phyloP scores from a whole-genome alignment of 1,140 invertebrate genomes.

The Chironomus tepperi region DNA sequence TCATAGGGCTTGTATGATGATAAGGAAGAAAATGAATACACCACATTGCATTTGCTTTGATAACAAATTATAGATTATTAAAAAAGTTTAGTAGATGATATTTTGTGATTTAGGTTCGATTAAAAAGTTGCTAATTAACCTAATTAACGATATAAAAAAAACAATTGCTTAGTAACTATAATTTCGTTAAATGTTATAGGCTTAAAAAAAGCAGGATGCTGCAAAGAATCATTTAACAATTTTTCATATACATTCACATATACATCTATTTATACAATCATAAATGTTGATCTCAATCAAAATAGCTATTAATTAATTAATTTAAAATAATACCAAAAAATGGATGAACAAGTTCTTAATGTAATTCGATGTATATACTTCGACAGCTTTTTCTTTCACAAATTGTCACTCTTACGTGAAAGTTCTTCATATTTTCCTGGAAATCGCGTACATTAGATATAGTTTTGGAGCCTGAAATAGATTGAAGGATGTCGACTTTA shows the following conservation, averaged over 20 bases:
- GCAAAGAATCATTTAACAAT: neutral
- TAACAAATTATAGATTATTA: too few relatives aligned
- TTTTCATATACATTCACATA: neutral
- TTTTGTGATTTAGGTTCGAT: too few relatives aligned
- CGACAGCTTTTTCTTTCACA: neutral
- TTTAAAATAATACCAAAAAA: neutral
- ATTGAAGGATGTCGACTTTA: too few relatives aligned
- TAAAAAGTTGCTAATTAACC: too few relatives aligned
- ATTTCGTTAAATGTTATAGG: neutral
- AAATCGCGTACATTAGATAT: too few relatives aligned
- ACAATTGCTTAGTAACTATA: neutral
- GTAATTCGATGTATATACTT: constrained; percentile 9
- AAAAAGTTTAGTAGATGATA: too few relatives aligned
- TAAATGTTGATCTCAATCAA: neutral
- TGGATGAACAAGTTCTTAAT: neutral
- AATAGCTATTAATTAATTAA: neutral
- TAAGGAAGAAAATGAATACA: too few relatives aligned
- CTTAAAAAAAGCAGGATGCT: neutral
- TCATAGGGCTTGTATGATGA: neutral
- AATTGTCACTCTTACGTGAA: too few relatives aligned
- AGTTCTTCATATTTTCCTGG: too few relatives aligned
- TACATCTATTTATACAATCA: constrained; percentile 5
- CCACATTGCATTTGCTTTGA: too few relatives aligned
- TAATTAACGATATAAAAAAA: too few relatives aligned
- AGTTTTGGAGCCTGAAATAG: too few relatives aligned